Percentiles rank a stretch among this genome's conserved stretches.
These are phyloP conservation scores for Lerema accius DNA, from an alignment of 1,140 invertebrate genomes.

Conservation along the genomic window DNA sequence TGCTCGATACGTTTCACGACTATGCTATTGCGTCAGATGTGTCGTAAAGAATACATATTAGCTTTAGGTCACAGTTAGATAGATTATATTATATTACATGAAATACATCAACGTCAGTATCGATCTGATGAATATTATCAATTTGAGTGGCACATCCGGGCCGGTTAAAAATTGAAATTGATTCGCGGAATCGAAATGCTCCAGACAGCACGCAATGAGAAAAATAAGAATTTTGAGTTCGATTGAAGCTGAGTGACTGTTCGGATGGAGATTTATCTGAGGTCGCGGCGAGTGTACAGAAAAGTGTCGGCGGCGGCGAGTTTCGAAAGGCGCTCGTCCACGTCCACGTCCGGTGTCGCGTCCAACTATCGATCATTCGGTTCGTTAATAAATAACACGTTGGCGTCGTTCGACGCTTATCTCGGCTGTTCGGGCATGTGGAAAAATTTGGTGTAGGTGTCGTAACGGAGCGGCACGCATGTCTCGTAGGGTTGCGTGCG, in stretches of 20 bases:
- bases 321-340: constrained; percentile 77
- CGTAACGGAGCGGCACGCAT: constrained; percentile 78
- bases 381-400: constrained; percentile 82
- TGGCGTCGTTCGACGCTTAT: constrained; percentile 77
- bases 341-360: constrained; percentile 77
- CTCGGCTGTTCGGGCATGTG: constrained; percentile 79
- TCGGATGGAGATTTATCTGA: constrained; percentile 57
- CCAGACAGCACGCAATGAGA: constrained; percentile 27
- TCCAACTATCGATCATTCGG: constrained; percentile 81
- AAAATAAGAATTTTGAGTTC: constrained; percentile 44
- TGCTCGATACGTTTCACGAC: constrained; percentile 33
- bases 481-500: constrained; percentile 74
- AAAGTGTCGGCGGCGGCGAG: constrained; percentile 56
- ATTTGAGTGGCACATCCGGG: constrained; percentile 32
- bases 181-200: constrained; percentile 32
- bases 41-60: constrained; percentile 8
- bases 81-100: constrained; percentile 18
- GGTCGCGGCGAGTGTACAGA: constrained; percentile 49
- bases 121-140: constrained; percentile 33
- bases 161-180: constrained; percentile 32
- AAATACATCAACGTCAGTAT: constrained; percentile 38
- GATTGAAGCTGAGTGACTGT: constrained; percentile 52
- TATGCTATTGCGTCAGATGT: constrained; percentile 15
- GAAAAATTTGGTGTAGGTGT: constrained; percentile 81
- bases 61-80: constrained; percentile 8